These are phyloP conservation scores for Cheilosia grossa DNA, from an alignment of 2,888 invertebrate species.

Conservation along the genomic window DNA sequence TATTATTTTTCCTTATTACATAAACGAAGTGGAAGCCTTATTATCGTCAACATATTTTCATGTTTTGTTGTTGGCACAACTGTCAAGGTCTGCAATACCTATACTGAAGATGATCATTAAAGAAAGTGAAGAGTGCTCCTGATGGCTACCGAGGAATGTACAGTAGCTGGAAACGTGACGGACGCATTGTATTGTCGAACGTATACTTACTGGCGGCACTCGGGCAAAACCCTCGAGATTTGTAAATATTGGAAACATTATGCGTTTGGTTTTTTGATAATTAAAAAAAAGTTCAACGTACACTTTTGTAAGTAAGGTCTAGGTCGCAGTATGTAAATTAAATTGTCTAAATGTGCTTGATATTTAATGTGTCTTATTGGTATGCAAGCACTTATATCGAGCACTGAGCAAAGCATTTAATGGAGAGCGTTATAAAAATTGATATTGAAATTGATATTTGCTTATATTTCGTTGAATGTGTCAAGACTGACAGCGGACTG, in stretches of 20 bases:
- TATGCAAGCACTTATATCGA: constrained; percentile 15
- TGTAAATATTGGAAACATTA: constrained; percentile 31
- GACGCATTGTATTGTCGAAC: constrained; percentile 1
- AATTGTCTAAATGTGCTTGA: constrained; percentile 38
- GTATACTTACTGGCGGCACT: not conserved
- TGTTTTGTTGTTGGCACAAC: constrained; percentile 23
- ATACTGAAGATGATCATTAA: constrained; percentile 40
- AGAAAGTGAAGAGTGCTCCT: constrained; percentile 47
- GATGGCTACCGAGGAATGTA: constrained; percentile 17
- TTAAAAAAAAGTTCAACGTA: not conserved
- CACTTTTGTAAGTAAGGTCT: constrained; percentile 33
- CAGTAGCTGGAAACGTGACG: constrained; percentile 34
- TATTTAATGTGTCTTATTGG: not conserved
- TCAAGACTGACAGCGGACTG: constrained; percentile 5
- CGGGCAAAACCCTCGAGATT: constrained; percentile 23
- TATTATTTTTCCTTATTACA: not conserved
- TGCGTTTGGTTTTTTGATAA: constrained; percentile 6
- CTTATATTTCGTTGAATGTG: constrained; percentile 8
- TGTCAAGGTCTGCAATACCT: constrained; percentile 51
- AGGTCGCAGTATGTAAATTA: constrained; percentile 20
- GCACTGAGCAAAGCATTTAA: not conserved
- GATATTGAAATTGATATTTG: constrained; percentile 12
- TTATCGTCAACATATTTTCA: constrained; percentile 1
- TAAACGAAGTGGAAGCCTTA: constrained; percentile 20
- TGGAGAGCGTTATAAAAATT: not conserved